Evolutionary conservation across 35 echinoderm and acorn worm genomes (phyloP), one percentile per base, ranked within the genome.

Genomic region (Ophioderma brevispina): DNA sequence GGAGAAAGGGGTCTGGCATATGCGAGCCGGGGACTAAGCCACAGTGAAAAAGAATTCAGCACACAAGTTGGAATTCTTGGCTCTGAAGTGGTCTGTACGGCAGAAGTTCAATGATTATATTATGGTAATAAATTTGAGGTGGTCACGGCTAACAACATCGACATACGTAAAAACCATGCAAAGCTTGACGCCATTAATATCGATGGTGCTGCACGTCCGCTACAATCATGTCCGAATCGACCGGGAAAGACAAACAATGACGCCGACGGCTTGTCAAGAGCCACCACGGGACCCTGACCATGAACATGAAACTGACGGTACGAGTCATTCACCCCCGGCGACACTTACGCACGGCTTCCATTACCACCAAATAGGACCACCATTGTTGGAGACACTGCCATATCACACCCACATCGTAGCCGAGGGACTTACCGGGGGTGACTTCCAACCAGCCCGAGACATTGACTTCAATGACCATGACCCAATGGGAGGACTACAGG

Each of bases 61-160:
- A 76, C 90, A 89, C 63, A 95, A 95, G 89, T 79, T 95, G 38
- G 94, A 95, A 70, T 37, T 95, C 1, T 76, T 95, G 0, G 94
- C 76, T 13, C 32, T 95, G 79, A 95, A 95, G 38, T 92, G 90
- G 89, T 84, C 89, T 32, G 78, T 95, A 8, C 56, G 79, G 15
- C 88, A 95, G 31, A 96, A 92, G 46, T 96, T 96, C 41, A 17
- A 85, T 23, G 94, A 96, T 0, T 89, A 92, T 55, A 80, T 96
- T 14, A 92, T n/a, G 94, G 94, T 34, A 85, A 31, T 83, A 21
- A 25, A 23, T 21, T 49, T 36, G 40, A 50, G 21, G 21, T 31
- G 21, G 6, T 36, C 28, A 39, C 0, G 21, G 30, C 23, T 49
- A 30, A 39, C 0, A 31, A 14, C 36, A 2, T 23, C 15, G 2